Base-by-base conservation (phyloP, 2,113 vertebrate genomes). In the Megaceryle maxima region DNA sequence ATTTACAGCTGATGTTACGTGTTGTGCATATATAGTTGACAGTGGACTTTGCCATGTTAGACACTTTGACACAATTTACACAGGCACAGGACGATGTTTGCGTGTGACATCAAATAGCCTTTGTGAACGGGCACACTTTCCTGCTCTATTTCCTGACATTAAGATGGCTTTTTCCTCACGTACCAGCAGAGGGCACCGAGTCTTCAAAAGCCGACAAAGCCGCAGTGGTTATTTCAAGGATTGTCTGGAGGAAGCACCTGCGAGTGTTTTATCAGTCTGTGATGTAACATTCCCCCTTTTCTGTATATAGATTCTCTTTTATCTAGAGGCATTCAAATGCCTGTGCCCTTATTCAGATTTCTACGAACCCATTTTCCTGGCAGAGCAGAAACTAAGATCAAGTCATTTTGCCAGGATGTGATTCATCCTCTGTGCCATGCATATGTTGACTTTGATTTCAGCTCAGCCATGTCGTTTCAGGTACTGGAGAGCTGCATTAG, bases 171-270 rank as follows among this genome's bases (percentile, higher is more conserved):
- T 25, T 62, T 48, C 35, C 62, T 85, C 53, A 28, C 39, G 33
- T 35, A 63, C 53, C 85, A 73, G 53, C 53, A 75, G 62, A 90
- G 35, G 29, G 44, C 53, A 68, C 39, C 4, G 2, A 75, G n/a
- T 33, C n/a, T 62, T 86, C 59, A 22, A 39, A 81, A 55, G 59
- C 10, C 20, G 2, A 5, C 19, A 5, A 46, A 11, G 60, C 28
- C 0, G 0, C 12, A 26, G 68, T 5, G 2, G 3, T 82, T 8
- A 4, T 56, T 83, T 66, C 26, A 41, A 73, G 41, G n/a, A 43
- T 19, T 83, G 33, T 51, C 39, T 68, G 48, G 29, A 82, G 66
- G 82, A 87, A 60, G 35, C 35, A 83, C 25, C 29, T 63, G 24
- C n/a, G 46, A 43, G 9, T 62, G 21, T 67, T 44, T 41, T 62